These are phyloP conservation scores for Spheniscus mendiculus DNA, from an alignment of 2,113 vertebrate species.

Conservation along the genomic window DNA sequence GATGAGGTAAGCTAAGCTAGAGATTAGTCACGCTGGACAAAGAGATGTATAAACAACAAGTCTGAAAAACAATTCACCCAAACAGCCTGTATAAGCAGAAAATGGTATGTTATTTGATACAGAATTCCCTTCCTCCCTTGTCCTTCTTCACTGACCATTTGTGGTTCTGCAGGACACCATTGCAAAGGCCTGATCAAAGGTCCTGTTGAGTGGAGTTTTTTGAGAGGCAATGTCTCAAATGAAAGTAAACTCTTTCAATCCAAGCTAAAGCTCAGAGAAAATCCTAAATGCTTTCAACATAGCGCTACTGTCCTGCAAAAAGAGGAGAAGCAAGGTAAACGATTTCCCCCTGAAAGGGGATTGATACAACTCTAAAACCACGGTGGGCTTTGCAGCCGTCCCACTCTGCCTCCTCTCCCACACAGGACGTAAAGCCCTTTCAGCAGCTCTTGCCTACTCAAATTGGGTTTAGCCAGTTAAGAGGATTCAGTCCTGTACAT, in stretches of 20 bases:
- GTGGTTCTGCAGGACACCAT: not conserved
- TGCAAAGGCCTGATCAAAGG: not conserved
- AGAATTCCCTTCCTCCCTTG: not conserved
- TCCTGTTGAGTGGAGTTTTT: not conserved
- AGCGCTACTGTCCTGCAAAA: not conserved
- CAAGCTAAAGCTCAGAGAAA: not conserved
- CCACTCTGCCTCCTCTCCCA: not conserved
- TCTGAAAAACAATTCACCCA: not conserved
- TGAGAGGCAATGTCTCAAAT: not conserved
- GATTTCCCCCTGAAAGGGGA: not conserved
- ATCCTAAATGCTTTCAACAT: not conserved
- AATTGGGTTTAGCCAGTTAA: not conserved
- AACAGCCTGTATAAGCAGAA: not conserved
- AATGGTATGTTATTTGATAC: rapidly evolving
- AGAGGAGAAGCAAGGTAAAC: not conserved
- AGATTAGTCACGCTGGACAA: not conserved
- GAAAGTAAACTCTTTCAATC: not conserved
- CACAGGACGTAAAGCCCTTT: rapidly evolving
- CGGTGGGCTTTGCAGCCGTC: not conserved
- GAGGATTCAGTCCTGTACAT: not conserved
- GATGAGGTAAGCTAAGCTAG: not conserved
- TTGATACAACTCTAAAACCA: not conserved
- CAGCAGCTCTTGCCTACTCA: not conserved
- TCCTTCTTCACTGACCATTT: not conserved
- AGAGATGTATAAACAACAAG: not conserved